These are phyloP conservation scores for Prietella phreatophila DNA, from an alignment of 2,113 vertebrate species.

Conservation along the genomic window DNA sequence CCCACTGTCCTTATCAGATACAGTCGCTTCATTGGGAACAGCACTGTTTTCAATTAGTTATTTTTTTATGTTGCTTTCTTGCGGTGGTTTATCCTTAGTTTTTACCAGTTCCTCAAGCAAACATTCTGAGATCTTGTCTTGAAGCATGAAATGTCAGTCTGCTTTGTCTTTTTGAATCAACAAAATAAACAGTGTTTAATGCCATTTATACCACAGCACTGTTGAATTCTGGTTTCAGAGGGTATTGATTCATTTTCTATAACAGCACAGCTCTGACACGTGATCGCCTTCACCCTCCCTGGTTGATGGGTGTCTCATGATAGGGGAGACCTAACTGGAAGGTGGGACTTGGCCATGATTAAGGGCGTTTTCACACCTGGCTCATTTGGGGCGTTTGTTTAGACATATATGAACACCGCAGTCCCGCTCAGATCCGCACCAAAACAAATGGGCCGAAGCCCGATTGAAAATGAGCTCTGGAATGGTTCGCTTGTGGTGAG, in stretches of 20 bases:
- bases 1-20: background rate
- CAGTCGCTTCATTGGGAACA: background rate
- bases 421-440: too few species aligned
- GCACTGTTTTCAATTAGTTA: background rate
- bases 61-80: background rate
- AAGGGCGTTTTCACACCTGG: too few species aligned
- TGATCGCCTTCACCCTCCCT: background rate
- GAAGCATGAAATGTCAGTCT: background rate
- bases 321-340: too few species aligned
- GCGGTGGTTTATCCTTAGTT: background rate
- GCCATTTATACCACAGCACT: background rate
- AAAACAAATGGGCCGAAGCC: too few species aligned
- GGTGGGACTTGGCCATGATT: too few species aligned
- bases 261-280: background rate
- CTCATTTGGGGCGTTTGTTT: too few species aligned
- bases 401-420: too few species aligned
- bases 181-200: background rate
- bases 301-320: too few species aligned
- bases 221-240: background rate
- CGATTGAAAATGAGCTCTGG: background rate
- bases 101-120: background rate
- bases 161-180: background rate
- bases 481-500: too few species aligned
- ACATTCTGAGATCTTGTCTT: background rate
- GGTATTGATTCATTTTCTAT: background rate